Percentiles rank a stretch among this genome's conserved stretches.
phyloP scores from a whole-genome alignment of 1,140 invertebrate genomes.

The Scaptomyza montana region DNA sequence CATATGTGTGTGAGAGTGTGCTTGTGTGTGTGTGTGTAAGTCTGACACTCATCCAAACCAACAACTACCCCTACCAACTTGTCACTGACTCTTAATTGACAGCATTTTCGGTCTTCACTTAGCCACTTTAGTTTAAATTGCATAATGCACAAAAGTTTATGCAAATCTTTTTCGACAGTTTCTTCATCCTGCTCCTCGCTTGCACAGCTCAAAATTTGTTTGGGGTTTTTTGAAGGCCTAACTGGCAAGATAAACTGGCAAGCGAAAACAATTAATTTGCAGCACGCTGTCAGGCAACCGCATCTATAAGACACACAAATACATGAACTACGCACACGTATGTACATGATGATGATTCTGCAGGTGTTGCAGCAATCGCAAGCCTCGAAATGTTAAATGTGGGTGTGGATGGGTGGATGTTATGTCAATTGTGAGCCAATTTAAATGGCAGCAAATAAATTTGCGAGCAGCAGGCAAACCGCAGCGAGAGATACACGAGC shows the following conservation, averaged over 20 bases:
- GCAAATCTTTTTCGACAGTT: slow-evolving; percentile 24
- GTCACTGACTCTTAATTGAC: slow-evolving; percentile 36
- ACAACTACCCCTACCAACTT: neutral
- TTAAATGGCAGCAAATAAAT: slow-evolving; percentile 61
- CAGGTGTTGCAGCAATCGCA: slow-evolving; percentile 48
- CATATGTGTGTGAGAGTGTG: neutral
- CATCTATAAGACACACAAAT: slow-evolving; percentile 23
- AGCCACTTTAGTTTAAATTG: slow-evolving; percentile 25
- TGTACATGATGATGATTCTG: slow-evolving; percentile 18
- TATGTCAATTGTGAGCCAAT: slow-evolving; percentile 46
- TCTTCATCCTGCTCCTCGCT: neutral
- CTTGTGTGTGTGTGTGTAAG: slow-evolving; percentile 3
- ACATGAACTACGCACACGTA: neutral
- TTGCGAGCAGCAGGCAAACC: slow-evolving; percentile 38
- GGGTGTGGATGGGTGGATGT: slow-evolving; percentile 1
- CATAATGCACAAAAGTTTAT: slow-evolving; percentile 9
- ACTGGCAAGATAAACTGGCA: neutral
- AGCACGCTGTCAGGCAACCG: slow-evolving; percentile 23
- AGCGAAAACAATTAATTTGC: slow-evolving; percentile 29
- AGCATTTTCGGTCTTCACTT: slow-evolving; percentile 39
- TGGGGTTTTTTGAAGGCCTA: neutral
- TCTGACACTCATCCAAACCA: slow-evolving; percentile 2
- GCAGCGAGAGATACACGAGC: slow-evolving; percentile 21
- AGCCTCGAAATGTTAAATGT: slow-evolving; percentile 35
- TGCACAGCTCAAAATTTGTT: neutral